Evolutionary conservation across 2,113 vertebrate genomes (phyloP).

Genomic region (Lepus americanus): DNA sequence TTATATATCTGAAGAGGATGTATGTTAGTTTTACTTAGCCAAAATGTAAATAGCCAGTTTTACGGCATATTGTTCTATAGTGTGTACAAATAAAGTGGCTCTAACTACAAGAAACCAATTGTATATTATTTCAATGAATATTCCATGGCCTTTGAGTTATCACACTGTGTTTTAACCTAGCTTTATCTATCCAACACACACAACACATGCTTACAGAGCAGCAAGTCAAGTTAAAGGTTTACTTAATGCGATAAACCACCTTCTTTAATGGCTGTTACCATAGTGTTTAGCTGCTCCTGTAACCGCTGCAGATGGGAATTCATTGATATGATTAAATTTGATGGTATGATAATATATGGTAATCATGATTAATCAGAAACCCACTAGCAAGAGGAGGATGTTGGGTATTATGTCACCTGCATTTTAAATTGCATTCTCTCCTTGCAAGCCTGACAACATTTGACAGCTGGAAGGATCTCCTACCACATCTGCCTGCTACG

Average conservation of each 20-base stretch:
- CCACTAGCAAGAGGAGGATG: constrained; percentile 93
- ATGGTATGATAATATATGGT: constrained; percentile 99
- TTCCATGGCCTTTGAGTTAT: not conserved
- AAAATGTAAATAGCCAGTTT: not conserved
- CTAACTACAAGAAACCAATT: not conserved
- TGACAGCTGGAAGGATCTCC: constrained; percentile 90
- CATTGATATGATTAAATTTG: constrained; percentile 95
- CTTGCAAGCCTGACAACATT: constrained; percentile 88
- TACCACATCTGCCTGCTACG: constrained; percentile 81
- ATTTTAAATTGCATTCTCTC: constrained; percentile 94
- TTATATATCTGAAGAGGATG: not conserved
- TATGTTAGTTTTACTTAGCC: not conserved
- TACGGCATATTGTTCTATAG: not conserved
- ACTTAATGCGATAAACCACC: constrained; percentile 72
- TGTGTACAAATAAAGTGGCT: not conserved
- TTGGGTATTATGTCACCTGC: constrained; percentile 94
- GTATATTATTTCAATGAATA: not conserved
- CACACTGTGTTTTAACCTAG: not conserved
- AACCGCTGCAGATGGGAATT: constrained; percentile 90
- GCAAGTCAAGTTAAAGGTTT: constrained; percentile 71
- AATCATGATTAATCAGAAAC: constrained; percentile 97
- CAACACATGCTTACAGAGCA: not conserved
- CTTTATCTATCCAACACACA: not conserved
- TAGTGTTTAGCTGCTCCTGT: constrained; percentile 84
- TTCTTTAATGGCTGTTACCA: constrained; percentile 85